Evolutionary conservation across 2,113 vertebrate species (phyloP).

Genomic region (Petromus typicus): DNA sequence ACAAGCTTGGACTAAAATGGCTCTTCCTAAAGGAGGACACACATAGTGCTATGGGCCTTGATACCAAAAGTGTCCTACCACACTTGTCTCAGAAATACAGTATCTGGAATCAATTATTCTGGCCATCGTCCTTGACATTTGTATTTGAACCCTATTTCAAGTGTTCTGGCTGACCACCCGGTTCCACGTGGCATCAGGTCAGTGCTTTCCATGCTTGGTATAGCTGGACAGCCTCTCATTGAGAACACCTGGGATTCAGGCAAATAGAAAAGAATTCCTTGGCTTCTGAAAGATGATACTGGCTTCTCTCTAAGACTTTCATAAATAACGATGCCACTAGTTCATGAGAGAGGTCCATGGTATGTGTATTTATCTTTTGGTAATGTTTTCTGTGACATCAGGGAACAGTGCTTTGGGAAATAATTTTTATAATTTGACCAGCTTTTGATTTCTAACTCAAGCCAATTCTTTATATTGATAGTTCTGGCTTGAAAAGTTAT

Average conservation of each 20-base stretch:
- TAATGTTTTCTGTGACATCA: neutral
- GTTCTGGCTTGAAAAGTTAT: neutral
- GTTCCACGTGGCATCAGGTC: neutral
- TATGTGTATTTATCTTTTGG: neutral
- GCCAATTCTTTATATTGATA: conserved; percentile 34
- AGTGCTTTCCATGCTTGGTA: neutral
- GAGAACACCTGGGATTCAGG: conserved; percentile 58
- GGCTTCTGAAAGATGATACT: conserved; percentile 46
- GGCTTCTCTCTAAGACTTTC: conserved; percentile 20
- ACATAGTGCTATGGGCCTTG: neutral
- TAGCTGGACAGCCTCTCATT: conserved; percentile 8
- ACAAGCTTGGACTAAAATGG: neutral
- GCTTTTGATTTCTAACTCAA: conserved; percentile 11
- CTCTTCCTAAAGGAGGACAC: neutral
- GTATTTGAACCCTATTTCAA: conserved; percentile 17
- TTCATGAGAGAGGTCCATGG: neutral
- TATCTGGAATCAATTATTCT: neutral
- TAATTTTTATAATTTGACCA: neutral
- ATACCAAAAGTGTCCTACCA: neutral
- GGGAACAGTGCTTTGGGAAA: neutral
- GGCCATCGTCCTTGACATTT: conserved; percentile 25
- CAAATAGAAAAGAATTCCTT: neutral
- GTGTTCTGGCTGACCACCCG: conserved; percentile 42
- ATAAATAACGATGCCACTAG: neutral
- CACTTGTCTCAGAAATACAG: neutral